Percentiles rank a stretch among this genome's conserved stretches.
These are phyloP conservation scores for Chrysodeixis includens DNA, from an alignment of 2,888 invertebrate genomes.

Conservation along the genomic window DNA sequence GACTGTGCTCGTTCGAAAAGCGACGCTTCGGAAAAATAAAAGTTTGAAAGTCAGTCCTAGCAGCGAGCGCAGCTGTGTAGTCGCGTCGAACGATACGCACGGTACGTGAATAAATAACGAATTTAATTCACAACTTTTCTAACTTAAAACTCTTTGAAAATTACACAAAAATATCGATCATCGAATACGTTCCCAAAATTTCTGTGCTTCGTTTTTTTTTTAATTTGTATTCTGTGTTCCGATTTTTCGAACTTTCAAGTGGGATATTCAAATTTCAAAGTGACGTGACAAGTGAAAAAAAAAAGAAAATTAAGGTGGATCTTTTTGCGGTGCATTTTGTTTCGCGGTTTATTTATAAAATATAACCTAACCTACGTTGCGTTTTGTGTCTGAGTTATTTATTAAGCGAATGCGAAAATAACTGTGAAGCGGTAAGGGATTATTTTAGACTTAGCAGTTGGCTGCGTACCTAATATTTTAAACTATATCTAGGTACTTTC, in stretches of 20 bases:
- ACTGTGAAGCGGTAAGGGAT: slow-evolving; percentile 79
- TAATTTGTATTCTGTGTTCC: slow-evolving; percentile 21
- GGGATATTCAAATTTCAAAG: slow-evolving; percentile 52
- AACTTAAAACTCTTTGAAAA: slow-evolving; percentile 13
- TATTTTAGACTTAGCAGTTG: slow-evolving; percentile 78
- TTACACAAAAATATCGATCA: slow-evolving; percentile 18
- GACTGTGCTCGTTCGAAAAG: slow-evolving; percentile 67
- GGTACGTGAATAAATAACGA: slow-evolving; percentile 74
- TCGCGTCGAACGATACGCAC: slow-evolving; percentile 71
- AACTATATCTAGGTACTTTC: slow-evolving; percentile 51
- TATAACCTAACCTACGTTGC: slow-evolving; percentile 50
- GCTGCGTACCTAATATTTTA: slow-evolving; percentile 65
- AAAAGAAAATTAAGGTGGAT: slow-evolving; percentile 41
- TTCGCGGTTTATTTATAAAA: slow-evolving; percentile 52
- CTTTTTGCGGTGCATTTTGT: slow-evolving; percentile 71
- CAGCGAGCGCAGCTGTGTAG: slow-evolving; percentile 71
- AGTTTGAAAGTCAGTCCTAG: slow-evolving; percentile 75
- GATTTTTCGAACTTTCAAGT: slow-evolving; percentile 23
- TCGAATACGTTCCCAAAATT: slow-evolving; percentile 34
- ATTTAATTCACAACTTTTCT: slow-evolving; percentile 55
- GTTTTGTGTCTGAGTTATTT: slow-evolving; percentile 79
- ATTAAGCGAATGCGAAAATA: slow-evolving; percentile 82
- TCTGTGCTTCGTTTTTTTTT: neutral
- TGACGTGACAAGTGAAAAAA: slow-evolving; percentile 60
- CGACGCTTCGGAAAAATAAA: slow-evolving; percentile 77